Percentiles rank a stretch among this genome's conserved stretches.
These are phyloP conservation scores for Allophyes oxyacanthae DNA, from an alignment of 2,888 invertebrate genomes.

Conservation along the genomic window DNA sequence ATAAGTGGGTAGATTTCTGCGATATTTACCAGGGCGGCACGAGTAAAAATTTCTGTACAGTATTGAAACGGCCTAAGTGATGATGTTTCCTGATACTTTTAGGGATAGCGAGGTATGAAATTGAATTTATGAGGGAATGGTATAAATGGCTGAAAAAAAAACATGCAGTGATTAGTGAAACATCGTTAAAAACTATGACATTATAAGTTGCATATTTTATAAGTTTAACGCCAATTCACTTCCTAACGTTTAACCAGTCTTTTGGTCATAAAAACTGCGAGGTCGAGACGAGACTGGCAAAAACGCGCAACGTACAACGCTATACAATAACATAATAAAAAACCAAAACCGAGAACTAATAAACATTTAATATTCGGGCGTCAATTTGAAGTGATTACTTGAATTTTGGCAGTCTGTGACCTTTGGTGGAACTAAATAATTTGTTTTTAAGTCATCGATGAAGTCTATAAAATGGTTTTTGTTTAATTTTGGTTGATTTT, in stretches of 20 bases:
- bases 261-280: slow-evolving; percentile 42
- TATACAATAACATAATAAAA: slow-evolving; percentile 51
- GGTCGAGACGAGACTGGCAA: slow-evolving; percentile 37
- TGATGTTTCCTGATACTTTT: neutral
- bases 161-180: neutral
- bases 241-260: slow-evolving; percentile 41
- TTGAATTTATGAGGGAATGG: neutral
- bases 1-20: slow-evolving; percentile 44
- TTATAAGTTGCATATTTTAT: slow-evolving; percentile 2
- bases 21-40: slow-evolving; percentile 44
- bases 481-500: too few relatives aligned
- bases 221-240: slow-evolving; percentile 24
- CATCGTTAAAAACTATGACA: neutral
- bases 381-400: slow-evolving; percentile 19
- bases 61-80: slow-evolving; percentile 24
- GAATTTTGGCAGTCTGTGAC: slow-evolving; percentile 29
- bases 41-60: slow-evolving; percentile 40
- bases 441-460: neutral
- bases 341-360: slow-evolving; percentile 34
- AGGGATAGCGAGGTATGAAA: too few relatives aligned
- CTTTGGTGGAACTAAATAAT: slow-evolving; percentile 12
- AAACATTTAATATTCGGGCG: slow-evolving; percentile 19
- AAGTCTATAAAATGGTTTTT: too few relatives aligned
- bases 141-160: neutral
- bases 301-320: slow-evolving; percentile 41